Evolutionary conservation across 2,113 vertebrate genomes (phyloP).

Genomic region (Aphyosemion australe): DNA sequence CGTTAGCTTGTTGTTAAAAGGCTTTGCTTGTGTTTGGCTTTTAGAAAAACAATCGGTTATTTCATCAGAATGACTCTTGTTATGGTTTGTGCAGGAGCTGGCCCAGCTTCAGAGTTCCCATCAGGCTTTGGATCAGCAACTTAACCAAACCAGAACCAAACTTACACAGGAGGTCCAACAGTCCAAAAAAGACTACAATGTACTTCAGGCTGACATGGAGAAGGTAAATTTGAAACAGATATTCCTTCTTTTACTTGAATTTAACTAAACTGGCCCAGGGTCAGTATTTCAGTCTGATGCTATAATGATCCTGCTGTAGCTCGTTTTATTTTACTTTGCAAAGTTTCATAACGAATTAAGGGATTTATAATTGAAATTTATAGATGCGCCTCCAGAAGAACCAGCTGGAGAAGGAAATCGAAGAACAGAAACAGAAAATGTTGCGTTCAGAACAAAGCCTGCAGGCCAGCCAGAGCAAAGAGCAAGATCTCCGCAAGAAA

Average conservation of each 20-base stretch:
- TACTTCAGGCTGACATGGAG: slow-evolving; percentile 84
- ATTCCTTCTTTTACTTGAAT: too few species aligned
- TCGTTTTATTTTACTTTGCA: background rate
- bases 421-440: slow-evolving; percentile 82
- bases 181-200: slow-evolving; percentile 79
- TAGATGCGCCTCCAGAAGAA: slow-evolving; percentile 79
- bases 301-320: too few species aligned
- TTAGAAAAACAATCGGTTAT: background rate
- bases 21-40: background rate
- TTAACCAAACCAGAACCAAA: slow-evolving; percentile 80
- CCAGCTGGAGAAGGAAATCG: slow-evolving; percentile 75
- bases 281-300: background rate
- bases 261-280: background rate
- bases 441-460: slow-evolving; percentile 80
- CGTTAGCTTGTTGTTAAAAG: background rate
- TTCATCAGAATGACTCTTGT: background rate
- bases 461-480: slow-evolving; percentile 75
- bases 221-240: slow-evolving; percentile 76
- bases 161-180: slow-evolving; percentile 88
- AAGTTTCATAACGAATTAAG: too few species aligned
- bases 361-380: background rate
- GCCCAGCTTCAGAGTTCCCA: slow-evolving; percentile 81
- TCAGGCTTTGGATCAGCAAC: slow-evolving; percentile 83
- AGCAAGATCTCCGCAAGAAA: slow-evolving; percentile 80
- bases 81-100: slow-evolving; percentile 78